Percentiles rank a stretch among this genome's conserved stretches.
These are phyloP conservation scores for Chrysemys picta DNA, from an alignment of 2,113 vertebrate genomes.

Conservation along the genomic window DNA sequence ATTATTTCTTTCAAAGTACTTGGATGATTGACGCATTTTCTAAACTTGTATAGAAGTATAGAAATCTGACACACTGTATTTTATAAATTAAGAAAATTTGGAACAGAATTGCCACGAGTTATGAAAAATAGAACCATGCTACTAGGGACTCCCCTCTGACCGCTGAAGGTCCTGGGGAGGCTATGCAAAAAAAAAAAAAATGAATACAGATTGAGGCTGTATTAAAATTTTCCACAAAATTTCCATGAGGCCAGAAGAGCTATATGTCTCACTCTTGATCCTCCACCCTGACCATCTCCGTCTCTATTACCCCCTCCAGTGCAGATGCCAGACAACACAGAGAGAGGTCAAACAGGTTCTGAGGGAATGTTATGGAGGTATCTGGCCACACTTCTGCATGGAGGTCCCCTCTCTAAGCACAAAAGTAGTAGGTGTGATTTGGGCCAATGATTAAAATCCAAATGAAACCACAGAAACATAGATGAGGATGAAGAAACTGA, in stretches of 20 bases:
- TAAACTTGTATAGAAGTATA: background rate
- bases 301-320: background rate
- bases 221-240: background rate
- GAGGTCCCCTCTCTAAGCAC: background rate
- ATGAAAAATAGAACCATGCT: background rate
- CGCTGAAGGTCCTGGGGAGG: background rate
- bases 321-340: background rate
- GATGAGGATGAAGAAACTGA: background rate
- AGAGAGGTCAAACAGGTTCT: background rate
- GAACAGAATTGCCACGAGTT: background rate
- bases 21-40: background rate
- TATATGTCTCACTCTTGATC: background rate
- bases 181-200: background rate
- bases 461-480: background rate
- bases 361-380: background rate
- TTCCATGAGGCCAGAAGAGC: background rate
- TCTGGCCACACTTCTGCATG: background rate
- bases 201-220: background rate
- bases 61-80: background rate
- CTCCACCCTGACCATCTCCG: background rate
- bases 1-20: background rate
- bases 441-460: background rate
- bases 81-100: background rate
- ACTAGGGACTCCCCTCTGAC: background rate
- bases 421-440: background rate